A percentile compares a stretch with the other conserved stretches of the same genome.
These are phyloP conservation scores for Crioceris asparagi DNA, from an alignment of 2,888 invertebrate genomes.

Conservation along the genomic window DNA sequence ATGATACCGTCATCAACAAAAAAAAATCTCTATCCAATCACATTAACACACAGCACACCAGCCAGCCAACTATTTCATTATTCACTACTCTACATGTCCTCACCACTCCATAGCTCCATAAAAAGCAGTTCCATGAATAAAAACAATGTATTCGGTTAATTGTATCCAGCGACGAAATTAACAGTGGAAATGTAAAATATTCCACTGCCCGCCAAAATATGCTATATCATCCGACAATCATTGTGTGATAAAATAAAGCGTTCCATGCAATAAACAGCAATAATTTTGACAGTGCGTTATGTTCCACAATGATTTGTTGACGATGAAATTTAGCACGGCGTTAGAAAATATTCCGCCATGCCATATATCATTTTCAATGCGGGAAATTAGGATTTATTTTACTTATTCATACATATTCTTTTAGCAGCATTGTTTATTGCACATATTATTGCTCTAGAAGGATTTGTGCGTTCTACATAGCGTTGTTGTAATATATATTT, in stretches of 20 bases:
- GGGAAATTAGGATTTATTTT: slow-evolving; percentile 31
- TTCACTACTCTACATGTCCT: too few species aligned
- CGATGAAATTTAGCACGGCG: slow-evolving; percentile 22
- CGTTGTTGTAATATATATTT: too few species aligned
- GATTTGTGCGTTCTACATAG: too few species aligned
- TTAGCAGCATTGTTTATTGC: neutral
- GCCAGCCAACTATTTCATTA: too few species aligned
- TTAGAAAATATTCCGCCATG: slow-evolving; percentile 27
- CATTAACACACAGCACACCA: too few species aligned
- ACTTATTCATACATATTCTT: slow-evolving; percentile 12
- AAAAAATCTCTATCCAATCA: too few species aligned
- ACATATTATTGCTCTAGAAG: neutral
- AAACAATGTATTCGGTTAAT: neutral
- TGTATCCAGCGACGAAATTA: neutral
- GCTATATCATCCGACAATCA: slow-evolving; percentile 5
- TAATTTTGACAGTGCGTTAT: slow-evolving; percentile 17
- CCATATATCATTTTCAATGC: slow-evolving; percentile 28
- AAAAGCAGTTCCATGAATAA: too few species aligned
- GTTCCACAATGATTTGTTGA: slow-evolving; percentile 15
- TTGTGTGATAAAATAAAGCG: slow-evolving; percentile 17
- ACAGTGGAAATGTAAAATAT: slow-evolving; percentile 2
- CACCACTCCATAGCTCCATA: too few species aligned
- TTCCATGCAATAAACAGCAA: slow-evolving; percentile 15
- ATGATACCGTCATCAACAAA: too few species aligned
- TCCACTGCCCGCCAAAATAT: neutral